Evolutionary conservation across 2,113 vertebrate species (phyloP).

Genomic region (Macaca mulatta): DNA sequence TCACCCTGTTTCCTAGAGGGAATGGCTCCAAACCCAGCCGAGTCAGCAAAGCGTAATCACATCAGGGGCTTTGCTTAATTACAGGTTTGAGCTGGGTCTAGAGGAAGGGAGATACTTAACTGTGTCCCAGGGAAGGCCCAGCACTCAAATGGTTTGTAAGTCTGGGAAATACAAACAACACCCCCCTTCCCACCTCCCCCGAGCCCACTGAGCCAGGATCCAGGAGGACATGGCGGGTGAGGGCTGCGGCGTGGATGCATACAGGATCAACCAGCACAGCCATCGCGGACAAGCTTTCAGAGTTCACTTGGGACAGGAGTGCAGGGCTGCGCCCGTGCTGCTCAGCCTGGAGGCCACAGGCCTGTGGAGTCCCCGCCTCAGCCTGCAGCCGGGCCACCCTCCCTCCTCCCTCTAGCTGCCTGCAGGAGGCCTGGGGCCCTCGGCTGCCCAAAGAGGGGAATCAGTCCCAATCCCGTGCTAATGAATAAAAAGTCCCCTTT

Average conservation of each 20-base stretch:
- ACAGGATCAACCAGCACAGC: neutral
- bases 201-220: constrained; percentile 69
- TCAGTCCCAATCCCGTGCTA: constrained; percentile 81
- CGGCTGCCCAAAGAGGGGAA: neutral
- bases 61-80: constrained; percentile 85
- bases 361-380: neutral
- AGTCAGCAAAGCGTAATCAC: constrained; percentile 83
- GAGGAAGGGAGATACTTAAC: constrained; percentile 83
- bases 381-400: neutral
- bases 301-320: neutral
- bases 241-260: neutral
- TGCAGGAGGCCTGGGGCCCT: constrained; percentile 62
- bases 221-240: neutral
- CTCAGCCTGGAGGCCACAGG: neutral
- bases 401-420: neutral
- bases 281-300: neutral
- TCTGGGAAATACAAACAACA: constrained; percentile 76
- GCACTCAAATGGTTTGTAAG: constrained; percentile 80
- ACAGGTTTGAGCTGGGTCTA: constrained; percentile 83
- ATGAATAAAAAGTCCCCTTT: constrained; percentile 87
- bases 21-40: constrained; percentile 75
- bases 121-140: constrained; percentile 82
- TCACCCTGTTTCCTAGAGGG: constrained; percentile 65
- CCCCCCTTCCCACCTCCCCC: neutral
- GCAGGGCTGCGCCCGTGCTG: neutral